Evolutionary conservation across 2,797 vertebrate genomes (phyloP).

Genomic region (Adelosebastes latens): DNA sequence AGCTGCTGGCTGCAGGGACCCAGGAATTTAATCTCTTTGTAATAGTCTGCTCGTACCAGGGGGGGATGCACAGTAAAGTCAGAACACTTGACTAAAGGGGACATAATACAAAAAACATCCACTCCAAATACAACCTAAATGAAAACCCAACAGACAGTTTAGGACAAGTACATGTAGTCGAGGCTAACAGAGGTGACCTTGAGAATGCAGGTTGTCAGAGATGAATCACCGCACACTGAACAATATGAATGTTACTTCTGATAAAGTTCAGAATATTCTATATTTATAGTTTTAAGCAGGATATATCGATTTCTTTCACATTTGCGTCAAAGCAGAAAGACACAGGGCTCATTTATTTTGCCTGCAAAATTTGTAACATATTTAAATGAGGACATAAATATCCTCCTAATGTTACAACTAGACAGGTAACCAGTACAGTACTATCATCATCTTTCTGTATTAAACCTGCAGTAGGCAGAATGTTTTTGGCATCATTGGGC

Average conservation of each 20-base stretch:
- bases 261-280: conserved; percentile 9
- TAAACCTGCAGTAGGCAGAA: neutral
- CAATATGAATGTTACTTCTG: conserved; percentile 39
- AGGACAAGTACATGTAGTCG: conserved; percentile 41
- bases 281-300: neutral
- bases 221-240: conserved; percentile 39
- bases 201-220: conserved; percentile 46
- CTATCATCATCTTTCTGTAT: neutral
- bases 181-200: conserved; percentile 38
- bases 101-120: conserved; percentile 3
- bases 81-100: conserved; percentile 9
- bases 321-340: neutral
- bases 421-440: neutral
- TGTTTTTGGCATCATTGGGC: too few relatives aligned
- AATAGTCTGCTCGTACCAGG: conserved; percentile 17
- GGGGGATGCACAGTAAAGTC: conserved; percentile 30
- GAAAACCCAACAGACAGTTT: conserved; percentile 17
- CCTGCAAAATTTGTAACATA: neutral
- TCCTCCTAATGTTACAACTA: neutral
- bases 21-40: conserved; percentile 29
- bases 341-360: neutral
- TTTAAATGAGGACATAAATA: neutral
- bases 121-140: conserved; percentile 20
- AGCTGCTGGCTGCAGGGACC: conserved; percentile 24
- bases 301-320: neutral